A percentile compares a stretch with the other conserved stretches of the same genome.
Conservation (phyloP, 2,888 invertebrate genomes). For the Callyntrura sp. region DNA sequence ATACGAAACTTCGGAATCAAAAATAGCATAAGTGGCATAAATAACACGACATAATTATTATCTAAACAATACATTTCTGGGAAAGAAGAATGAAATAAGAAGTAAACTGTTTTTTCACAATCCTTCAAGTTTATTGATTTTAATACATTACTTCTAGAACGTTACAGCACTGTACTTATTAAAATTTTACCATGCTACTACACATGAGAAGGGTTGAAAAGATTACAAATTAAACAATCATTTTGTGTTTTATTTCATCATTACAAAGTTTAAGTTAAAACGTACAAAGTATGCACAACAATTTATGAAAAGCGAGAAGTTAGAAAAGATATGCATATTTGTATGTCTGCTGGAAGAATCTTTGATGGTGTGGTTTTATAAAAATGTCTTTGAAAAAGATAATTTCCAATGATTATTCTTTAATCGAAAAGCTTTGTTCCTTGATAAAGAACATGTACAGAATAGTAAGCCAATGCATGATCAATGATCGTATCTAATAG, state of each 20-base stretch:
- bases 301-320: slow-evolving; percentile 23
- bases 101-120: background rate
- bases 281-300: slow-evolving; percentile 31
- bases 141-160: background rate
- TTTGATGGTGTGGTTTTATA: background rate
- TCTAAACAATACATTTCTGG: too few species aligned
- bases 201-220: background rate
- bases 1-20: too few species aligned
- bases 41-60: too few species aligned
- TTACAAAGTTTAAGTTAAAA: slow-evolving; percentile 30
- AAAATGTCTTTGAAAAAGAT: slow-evolving; percentile 48
- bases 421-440: slow-evolving; percentile 6
- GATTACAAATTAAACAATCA: background rate
- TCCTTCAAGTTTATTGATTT: background rate
- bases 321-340: slow-evolving; percentile 39
- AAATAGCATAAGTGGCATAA: too few species aligned
- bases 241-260: background rate
- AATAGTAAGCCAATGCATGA: slow-evolving; percentile 31
- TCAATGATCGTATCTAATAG: background rate
- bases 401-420: slow-evolving; percentile 43
- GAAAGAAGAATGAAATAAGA: too few species aligned
- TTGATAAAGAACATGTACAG: slow-evolving; percentile 5
- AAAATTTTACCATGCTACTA: background rate
- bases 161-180: background rate
- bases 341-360: slow-evolving; percentile 43